Evolutionary conservation across 1,140 invertebrate genomes (phyloP).

Genomic region (Bombus turneri): DNA sequence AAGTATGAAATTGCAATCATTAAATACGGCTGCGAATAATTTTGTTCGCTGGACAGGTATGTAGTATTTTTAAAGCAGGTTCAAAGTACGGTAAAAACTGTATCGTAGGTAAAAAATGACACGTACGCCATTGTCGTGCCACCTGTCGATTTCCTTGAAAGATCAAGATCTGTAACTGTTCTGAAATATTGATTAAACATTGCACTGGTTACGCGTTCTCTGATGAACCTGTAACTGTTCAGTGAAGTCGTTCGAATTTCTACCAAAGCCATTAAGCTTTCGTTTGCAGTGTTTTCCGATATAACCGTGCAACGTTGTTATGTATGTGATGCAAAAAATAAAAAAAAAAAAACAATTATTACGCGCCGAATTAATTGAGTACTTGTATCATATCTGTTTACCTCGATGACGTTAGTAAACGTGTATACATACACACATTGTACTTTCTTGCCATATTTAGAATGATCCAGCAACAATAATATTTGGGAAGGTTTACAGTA

Average conservation of each 20-base stretch:
- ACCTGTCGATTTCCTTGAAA: background rate
- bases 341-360: background rate
- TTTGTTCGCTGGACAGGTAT: too few species aligned
- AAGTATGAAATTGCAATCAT: background rate
- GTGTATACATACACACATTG: background rate
- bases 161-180: background rate
- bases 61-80: background rate
- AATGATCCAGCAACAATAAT: background rate
- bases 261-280: background rate
- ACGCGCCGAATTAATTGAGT: background rate
- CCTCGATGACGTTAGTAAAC: background rate
- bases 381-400: background rate
- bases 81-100: background rate
- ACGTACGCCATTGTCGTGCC: too few species aligned
- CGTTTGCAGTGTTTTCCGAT: background rate
- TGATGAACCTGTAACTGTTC: background rate
- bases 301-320: background rate
- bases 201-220: too few species aligned
- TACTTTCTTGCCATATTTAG: background rate
- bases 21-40: background rate
- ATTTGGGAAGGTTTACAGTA: background rate
- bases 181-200: background rate
- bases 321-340: background rate
- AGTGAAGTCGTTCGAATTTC: background rate
- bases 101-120: background rate